These are phyloP conservation scores for Lichenostomus cassidix DNA, from an alignment of 2,113 vertebrate genomes.

Conservation along the genomic window DNA sequence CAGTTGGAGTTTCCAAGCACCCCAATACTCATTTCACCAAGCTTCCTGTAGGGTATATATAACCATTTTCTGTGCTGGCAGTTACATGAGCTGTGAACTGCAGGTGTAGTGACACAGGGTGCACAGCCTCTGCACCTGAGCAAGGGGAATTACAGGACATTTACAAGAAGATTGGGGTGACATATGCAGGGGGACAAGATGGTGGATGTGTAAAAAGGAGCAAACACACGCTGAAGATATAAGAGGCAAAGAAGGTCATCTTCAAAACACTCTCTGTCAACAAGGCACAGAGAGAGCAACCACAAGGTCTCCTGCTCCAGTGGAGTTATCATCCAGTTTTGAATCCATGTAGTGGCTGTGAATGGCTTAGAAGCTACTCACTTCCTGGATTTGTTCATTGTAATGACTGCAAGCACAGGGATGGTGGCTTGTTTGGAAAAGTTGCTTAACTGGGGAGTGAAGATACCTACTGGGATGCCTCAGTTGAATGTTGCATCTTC, in stretches of 20 bases:
- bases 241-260: not conserved
- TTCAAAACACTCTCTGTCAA: not conserved
- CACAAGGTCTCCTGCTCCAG: not conserved
- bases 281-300: not conserved
- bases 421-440: not conserved
- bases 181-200: not conserved
- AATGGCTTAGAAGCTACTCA: not conserved
- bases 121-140: not conserved
- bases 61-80: not conserved
- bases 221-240: not conserved
- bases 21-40: not conserved
- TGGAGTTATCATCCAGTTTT: not conserved
- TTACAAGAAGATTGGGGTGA: not conserved
- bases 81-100: not conserved
- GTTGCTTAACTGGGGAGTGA: not conserved
- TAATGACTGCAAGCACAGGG: not conserved
- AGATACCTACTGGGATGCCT: not conserved
- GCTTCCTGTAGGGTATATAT: not conserved
- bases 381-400: not conserved
- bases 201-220: not conserved
- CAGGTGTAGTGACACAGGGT: not conserved
- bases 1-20: not conserved
- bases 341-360: not conserved
- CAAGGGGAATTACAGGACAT: not conserved
- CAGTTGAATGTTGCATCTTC: not conserved